Base-by-base conservation (phyloP, 92 coral and sea anemone species). In the Parazoanthus atlanticus region DNA sequence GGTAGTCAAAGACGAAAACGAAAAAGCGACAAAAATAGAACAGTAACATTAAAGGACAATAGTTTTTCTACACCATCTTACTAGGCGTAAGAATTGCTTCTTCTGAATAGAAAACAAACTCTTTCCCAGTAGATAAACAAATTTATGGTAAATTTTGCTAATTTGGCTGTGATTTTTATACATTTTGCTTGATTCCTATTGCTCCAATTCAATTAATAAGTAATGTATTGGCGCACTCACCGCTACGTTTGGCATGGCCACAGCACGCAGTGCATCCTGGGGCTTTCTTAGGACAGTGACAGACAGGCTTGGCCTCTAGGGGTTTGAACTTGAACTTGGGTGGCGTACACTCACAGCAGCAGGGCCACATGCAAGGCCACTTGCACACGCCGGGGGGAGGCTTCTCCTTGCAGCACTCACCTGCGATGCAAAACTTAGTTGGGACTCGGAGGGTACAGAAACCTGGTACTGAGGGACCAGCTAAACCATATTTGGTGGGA, bases 301-400 rank as follows among this genome's bases (percentile, higher is more conserved):
- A 94, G 74, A 94, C 88, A 36, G 96, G 96, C 54, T 94, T 93
- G 38, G 96, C 92, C 66, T 94, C 91, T 92, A 94, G 89, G 23
- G 96, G 96, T 76, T 94, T 94, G 89, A 94, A 94, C 86, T 94
- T 89, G 86, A 94, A 94, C 92, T 92, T 92, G 74, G 96, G 96
- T 75, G 96, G 96, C 36, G 98, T 95, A 86, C 98, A 95, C 76
- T 93, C 93, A 84, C 98, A 95, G 91, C 98, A 95, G 91, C 98
- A 95, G 30, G 98, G 98, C 98, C 98, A 95, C 95, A 94, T 94
- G 86, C 98, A 95, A 16, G 98, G 98, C 98, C 98, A 95, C 88
- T 95, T 95, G 92, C 98, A 95, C 89, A 93, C 91, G 38, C 98
- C 98, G 31, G 89, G 85, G 80, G 89, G 90, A 41, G 98, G 94